Base-by-base conservation (phyloP, 1,140 invertebrate genomes). In the Eriosoma lanigerum region DNA sequence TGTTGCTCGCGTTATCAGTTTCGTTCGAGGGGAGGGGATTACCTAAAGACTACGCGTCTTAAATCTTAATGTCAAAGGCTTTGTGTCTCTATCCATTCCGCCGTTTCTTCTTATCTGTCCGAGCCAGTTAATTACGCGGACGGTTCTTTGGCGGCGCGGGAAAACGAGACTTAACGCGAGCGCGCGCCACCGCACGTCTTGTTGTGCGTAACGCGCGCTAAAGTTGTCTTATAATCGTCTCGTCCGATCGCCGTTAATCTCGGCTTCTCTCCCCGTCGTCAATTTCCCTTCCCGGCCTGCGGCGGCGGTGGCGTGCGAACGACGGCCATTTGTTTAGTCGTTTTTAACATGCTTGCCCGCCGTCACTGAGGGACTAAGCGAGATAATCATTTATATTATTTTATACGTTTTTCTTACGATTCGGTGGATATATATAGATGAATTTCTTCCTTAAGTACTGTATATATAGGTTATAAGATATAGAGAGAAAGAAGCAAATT, bases 61-160 rank as follows among this genome's bases (percentile, higher is more conserved):
- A 68, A 68, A 38, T 68, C 64, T 68, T 68, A 68, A 68, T 46
- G 64, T 68, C 64, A 68, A 68, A 68, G 64, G 64, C 64, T 68
- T 68, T 68, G 64, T 46, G n/a, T 24, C 64, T n/a, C 38, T 38
- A 13, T 21, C 38, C 5, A n/a, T 12, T 12, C 62, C 60, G 10
- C 29, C 0, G 19, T 38, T 13, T 38, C 64, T 68, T 68, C 64
- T 68, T 68, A 68, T 68, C 64, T 68, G 64, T 68, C 64, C 64
- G 21, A 68, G 64, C 64, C 64, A 46, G 64, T 68, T 68, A 68
- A 68, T 68, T 68, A 68, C 64, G 64, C 64, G 64, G 64, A 68
- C 21, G 64, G 64, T 68, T 68, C 38, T 64, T 32, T 38, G 13
- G 38, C 38, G 13, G 38, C 38, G 64, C 21, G 6, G 32, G 13